Percentiles rank a stretch among this genome's conserved stretches.
Evolutionary conservation across 2,888 invertebrate species (phyloP).

Genomic region (Ennomos fuscantarius): DNA sequence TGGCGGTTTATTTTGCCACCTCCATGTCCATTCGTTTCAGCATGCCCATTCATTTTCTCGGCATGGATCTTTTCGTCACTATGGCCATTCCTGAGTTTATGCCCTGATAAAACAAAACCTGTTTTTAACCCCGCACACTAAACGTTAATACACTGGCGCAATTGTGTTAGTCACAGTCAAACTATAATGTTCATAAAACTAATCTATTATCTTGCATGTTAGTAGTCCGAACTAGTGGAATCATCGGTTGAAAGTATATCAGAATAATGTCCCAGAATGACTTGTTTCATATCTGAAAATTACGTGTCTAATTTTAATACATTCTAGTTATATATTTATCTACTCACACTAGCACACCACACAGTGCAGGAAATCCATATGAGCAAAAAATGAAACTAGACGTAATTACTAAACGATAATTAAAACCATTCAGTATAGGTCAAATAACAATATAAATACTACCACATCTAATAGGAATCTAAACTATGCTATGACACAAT

Average conservation of each 20-base stretch:
- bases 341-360: slow-evolving; percentile 35
- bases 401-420: slow-evolving; percentile 14
- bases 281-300: slow-evolving; percentile 76
- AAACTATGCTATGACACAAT: slow-evolving; percentile 67
- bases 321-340: slow-evolving; percentile 30
- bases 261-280: slow-evolving; percentile 63
- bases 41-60: slow-evolving; percentile 49
- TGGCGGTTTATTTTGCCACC: slow-evolving; percentile 50
- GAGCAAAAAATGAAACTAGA: slow-evolving; percentile 39
- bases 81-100: slow-evolving; percentile 58
- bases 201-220: slow-evolving; percentile 44
- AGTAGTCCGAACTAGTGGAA: slow-evolving; percentile 59
- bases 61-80: slow-evolving; percentile 48
- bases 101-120: slow-evolving; percentile 73
- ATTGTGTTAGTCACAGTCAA: slow-evolving; percentile 64
- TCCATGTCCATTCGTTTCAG: slow-evolving; percentile 41
- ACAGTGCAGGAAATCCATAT: slow-evolving; percentile 51
- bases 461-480: slow-evolving; percentile 53
- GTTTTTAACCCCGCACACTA: slow-evolving; percentile 55
- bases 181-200: slow-evolving; percentile 39
- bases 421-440: slow-evolving; percentile 33
- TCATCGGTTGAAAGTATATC: slow-evolving; percentile 63
- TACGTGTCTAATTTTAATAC: slow-evolving; percentile 56
- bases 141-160: slow-evolving; percentile 67
- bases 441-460: slow-evolving; percentile 38